Base-by-base conservation (phyloP, 2,113 vertebrate species). In the Ctenomys sociabilis region DNA sequence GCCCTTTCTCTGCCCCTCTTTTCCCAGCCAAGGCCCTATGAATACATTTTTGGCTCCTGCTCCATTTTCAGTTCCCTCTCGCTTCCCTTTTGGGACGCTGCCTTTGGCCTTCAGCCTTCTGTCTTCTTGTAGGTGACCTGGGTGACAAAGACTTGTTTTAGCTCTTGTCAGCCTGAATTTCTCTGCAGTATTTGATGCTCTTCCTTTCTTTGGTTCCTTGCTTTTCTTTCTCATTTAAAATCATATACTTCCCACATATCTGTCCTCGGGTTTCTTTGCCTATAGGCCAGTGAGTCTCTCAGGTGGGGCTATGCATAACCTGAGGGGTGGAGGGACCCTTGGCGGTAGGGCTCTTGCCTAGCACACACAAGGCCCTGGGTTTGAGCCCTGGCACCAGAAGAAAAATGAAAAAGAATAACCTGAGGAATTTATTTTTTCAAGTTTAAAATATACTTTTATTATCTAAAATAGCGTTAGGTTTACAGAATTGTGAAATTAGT, bases 211-310 rank as follows among this genome's bases (percentile, higher is more conserved):
- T 86, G 24, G 9, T 87, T 52, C 85, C 57, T 96, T 75, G 2
- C 28, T 95, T 87, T 95, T 90, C 21, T 82, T 83, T n/a, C 59
- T 88, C 52, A 64, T 28, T 85, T 85, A 88, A 88, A 90, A 54
- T 57, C 82, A 19, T n/a, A 49, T 84, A 32, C 70, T 92, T 96
- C 22, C 32, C 78, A 68, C 22, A 12, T 40, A 43, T 81, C 14
- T 70, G 0, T 82, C 40, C n/a, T 59, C 70, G 35, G 28, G 37
- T 92, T 57, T 95, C 32, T 85, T 86, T 70, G 8, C 7, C 10
- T 90, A 59, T 73, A 78, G 2, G 77, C 83, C 59, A 88, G 6
- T 85, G 30, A 72, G 80, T 93, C 26, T 93, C 26, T 93, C 32
- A 93, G 32, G 54, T 26, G 91, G 68, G 43, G 16, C 37, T 93